phyloP scores from a whole-genome alignment of 2,888 invertebrate species.

The Agrochola macilenta region DNA sequence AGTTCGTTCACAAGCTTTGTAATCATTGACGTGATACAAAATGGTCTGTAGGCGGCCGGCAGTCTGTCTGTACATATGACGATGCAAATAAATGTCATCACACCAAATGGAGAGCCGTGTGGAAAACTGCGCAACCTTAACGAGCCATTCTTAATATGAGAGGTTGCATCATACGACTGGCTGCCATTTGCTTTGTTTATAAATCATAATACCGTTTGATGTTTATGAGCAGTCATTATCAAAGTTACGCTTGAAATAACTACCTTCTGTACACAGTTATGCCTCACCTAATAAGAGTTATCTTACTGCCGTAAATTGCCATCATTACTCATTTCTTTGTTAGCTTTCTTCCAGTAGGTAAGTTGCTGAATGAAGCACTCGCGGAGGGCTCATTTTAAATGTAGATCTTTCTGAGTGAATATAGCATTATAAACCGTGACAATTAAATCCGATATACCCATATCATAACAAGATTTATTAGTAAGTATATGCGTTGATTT shows the following conservation, averaged over 20 bases:
- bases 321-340: conserved; percentile 36
- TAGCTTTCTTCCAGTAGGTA: conserved; percentile 13
- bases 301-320: conserved; percentile 21
- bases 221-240: conserved; percentile 52
- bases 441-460: too few species aligned
- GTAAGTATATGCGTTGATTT: too few species aligned
- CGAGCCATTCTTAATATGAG: conserved; percentile 53
- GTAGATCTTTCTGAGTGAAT: too few species aligned
- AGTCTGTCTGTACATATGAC: conserved; percentile 66
- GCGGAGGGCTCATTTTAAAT: too few species aligned
- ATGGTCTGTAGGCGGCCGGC: conserved; percentile 74
- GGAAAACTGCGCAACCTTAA: conserved; percentile 66
- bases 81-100: conserved; percentile 73
- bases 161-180: conserved; percentile 51
- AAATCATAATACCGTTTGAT: conserved; percentile 54
- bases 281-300: conserved; percentile 36
- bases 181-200: conserved; percentile 60
- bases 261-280: conserved; percentile 29
- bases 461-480: too few species aligned
- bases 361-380: not conserved
- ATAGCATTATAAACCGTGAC: too few species aligned
- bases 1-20: conserved; percentile 68
- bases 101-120: conserved; percentile 65
- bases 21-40: conserved; percentile 58
- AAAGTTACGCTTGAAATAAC: conserved; percentile 48